These are phyloP conservation scores for Halichoeres trimaculatus DNA, from an alignment of 2,113 vertebrate species.

Conservation along the genomic window DNA sequence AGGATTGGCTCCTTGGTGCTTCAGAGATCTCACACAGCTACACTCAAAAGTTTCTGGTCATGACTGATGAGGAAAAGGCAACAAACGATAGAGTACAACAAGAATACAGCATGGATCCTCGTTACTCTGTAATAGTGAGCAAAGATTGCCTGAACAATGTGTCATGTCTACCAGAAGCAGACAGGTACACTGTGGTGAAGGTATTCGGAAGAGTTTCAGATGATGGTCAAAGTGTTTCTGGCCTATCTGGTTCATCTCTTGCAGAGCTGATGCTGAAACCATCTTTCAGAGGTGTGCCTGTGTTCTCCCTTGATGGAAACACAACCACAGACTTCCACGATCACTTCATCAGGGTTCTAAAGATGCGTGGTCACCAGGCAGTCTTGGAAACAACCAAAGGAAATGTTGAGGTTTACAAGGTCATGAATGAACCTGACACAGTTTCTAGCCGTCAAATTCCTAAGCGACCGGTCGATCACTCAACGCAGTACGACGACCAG, in stretches of 20 bases:
- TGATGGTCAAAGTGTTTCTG: constrained; percentile 47
- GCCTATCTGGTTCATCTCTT: constrained; percentile 37
- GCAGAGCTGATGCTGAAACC: constrained; percentile 47
- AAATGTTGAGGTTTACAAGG: constrained; percentile 41
- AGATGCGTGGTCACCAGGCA: constrained; percentile 4
- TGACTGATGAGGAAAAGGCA: constrained; percentile 42
- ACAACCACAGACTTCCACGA: constrained; percentile 43
- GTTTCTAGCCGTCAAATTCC: constrained; percentile 23
- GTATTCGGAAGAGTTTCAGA: constrained; percentile 52
- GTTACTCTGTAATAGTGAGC: constrained; percentile 39
- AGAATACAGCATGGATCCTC: constrained; percentile 60
- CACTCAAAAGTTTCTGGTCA: constrained; percentile 48
- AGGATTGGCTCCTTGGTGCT: constrained; percentile 36
- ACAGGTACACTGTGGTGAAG: constrained; percentile 33
- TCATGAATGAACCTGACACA: background rate
- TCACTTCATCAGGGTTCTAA: constrained; percentile 34
- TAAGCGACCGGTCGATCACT: constrained; percentile 33
- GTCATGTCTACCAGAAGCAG: constrained; percentile 35
- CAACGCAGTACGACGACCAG: constrained; percentile 60
- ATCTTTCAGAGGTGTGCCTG: background rate
- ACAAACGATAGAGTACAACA: constrained; percentile 34
- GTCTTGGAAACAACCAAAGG: constrained; percentile 52
- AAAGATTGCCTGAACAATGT: constrained; percentile 30
- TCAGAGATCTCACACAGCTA: constrained; percentile 53
- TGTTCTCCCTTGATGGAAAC: constrained; percentile 54